Base-by-base conservation (phyloP, 2,888 invertebrate genomes). In the Nomada fabriciana region DNA sequence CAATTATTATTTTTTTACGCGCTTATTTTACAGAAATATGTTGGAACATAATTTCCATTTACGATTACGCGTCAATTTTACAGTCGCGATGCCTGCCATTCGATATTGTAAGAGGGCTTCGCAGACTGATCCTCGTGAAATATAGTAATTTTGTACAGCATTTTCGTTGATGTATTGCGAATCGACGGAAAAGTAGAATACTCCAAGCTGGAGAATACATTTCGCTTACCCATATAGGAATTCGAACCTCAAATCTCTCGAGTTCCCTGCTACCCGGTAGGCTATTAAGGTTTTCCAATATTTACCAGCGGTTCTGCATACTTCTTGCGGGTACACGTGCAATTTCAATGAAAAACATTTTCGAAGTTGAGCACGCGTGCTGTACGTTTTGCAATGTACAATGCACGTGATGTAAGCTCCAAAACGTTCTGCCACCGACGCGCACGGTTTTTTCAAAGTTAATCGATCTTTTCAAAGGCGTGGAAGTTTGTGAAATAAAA, bases 271-370 rank as follows among this genome's bases (percentile, higher is more conserved):
- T 36, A 53, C 29, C 52, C n/a, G 52, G 20, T 7, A 53, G 23
- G 11, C 53, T 55, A 55, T 68, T 68, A 68, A 64, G 50, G 23
- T 55, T 55, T 55, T 25, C 55, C 68, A 68, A 68, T 68, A 55
- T 68, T 68, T 68, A 23, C 68, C 2, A 3, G 42, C n/a, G 42
- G 20, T 36, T 23, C 53, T 23, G 42, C 18, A 18, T 25, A 68
- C 23, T 55, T 25, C 23, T 53, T 53, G 52, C 42, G 42, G 68
- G 23, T 11, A 15, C 67, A 15, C 10, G 18, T 55, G 18, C 55
- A 42, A 55, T 23, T 55, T 55, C 68, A 7, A 43, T 23, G 55
- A 43, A 55, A 42, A 55, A 42, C 23, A 43, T 55, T 43, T 55
- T 23, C 42, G 1, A 43, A 20, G 7, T 55, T 13, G n/a, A 53